Percentiles rank a stretch among this genome's conserved stretches.
Evolutionary conservation across 1,140 invertebrate genomes (phyloP).

Genomic region (Drosophila simulans): DNA sequence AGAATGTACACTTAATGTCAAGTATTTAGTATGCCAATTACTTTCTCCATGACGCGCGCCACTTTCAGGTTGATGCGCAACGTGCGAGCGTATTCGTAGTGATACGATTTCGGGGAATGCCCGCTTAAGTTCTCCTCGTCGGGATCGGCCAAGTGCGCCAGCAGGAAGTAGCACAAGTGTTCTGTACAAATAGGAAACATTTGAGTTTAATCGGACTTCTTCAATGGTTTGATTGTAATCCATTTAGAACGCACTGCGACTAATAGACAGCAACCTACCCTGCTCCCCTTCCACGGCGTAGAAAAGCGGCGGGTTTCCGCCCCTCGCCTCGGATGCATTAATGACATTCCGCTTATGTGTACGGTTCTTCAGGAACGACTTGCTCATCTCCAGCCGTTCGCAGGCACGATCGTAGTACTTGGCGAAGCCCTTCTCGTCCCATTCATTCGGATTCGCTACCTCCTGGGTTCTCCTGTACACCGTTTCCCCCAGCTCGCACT

Average conservation of each 20-base stretch:
- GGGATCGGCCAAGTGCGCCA: constrained; percentile 74
- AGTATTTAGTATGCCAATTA: constrained; percentile 54
- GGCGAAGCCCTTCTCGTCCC: constrained; percentile 54
- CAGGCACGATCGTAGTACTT: constrained; percentile 71
- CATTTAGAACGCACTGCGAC: no score
- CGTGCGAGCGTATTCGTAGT: constrained; percentile 69
- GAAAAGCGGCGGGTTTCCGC: constrained; percentile 69
- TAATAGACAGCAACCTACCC: constrained; percentile 21
- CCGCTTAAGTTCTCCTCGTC: constrained; percentile 69
- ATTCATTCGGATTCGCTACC: not conserved
- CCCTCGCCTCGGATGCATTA: constrained; percentile 55
- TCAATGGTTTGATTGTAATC: no score
- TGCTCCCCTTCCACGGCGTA: constrained; percentile 69
- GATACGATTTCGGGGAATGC: constrained; percentile 69
- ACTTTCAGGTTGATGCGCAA: constrained; percentile 71
- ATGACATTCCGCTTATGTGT: constrained; percentile 58
- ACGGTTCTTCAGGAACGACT: constrained; percentile 29
- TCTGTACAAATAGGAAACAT: constrained; percentile 19
- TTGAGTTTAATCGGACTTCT: no score
- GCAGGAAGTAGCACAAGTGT: constrained; percentile 75
- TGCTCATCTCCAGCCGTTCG: constrained; percentile 45
- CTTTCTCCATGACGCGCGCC: constrained; percentile 71
- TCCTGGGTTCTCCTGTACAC: constrained; percentile 41
- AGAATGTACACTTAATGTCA: constrained; percentile 23
- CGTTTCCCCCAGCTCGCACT: constrained; percentile 33